Base-by-base conservation (phyloP, 2,113 vertebrate species). In the Barnardius zonarius region DNA sequence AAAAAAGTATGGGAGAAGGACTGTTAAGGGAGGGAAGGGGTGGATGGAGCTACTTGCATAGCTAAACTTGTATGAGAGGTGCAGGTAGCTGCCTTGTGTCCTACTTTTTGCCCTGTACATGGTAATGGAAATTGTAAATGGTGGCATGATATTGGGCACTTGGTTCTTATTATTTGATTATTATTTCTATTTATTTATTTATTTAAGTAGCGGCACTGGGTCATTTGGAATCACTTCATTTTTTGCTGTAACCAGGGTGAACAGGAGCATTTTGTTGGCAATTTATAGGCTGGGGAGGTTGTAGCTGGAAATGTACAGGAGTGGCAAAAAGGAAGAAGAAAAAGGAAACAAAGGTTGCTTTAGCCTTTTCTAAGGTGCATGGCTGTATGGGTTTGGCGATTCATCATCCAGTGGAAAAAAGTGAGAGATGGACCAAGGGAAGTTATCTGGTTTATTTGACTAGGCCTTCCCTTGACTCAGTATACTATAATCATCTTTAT, bases 271-370 rank as follows among this genome's bases (percentile, higher is more conserved):
- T 41, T 83, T 90, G 86, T 97, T 82, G 96, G 96, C 96, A 98
- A 80, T 95, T 94, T 96, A 35, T 91, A 96, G 88, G n/a, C 35
- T 97, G 93, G 83, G 95, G 87, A 94, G 18, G 27, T 28, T 81
- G 44, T 28, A 97, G 80, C 83, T 93, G 89, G 33, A 84, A 82
- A 51, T n/a, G 17, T 61, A 24, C 8, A 82, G 20, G 61, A n/a
- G 33, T 72, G 79, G 49, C 70, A 86, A 79, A 70, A 95, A 67
- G 35, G 43, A 74, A 67, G 79, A 57, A 13, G 5, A 69, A 72
- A 63, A 54, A 3, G 30, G 92, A 97, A 97, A 98, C 97, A 98
- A 97, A 98, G 97, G 91, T 97, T 92, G 87, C 95, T 98, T 98
- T 97, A 84, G 78, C 52, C 39, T 93, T 94, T 74, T 91, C 92